phyloP scores from a whole-genome alignment of 2,113 vertebrate genomes.

The Emydocephalus ijimae region DNA sequence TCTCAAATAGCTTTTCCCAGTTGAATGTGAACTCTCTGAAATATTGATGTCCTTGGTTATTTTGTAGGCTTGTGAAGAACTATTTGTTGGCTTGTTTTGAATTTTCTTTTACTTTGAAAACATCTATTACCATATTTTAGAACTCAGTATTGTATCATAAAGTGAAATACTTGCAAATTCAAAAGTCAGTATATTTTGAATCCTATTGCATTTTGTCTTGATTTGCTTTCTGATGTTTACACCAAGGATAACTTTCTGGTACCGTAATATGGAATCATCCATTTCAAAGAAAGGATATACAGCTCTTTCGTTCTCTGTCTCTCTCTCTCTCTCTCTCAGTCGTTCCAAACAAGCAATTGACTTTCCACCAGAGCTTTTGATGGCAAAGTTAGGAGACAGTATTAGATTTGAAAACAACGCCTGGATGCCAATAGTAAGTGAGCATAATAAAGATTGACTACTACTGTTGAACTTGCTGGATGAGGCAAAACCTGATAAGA shows the following conservation, averaged over 20 bases:
- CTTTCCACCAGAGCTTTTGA: conserved; percentile 54
- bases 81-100: neutral
- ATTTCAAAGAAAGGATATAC: conserved; percentile 8
- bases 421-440: conserved; percentile 52
- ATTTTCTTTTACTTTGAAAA: neutral
- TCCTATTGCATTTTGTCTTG: neutral
- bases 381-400: conserved; percentile 44
- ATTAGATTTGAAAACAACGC: conserved; percentile 53
- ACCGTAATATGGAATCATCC: conserved; percentile 4
- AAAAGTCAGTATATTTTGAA: conserved; percentile 13
- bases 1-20: neutral
- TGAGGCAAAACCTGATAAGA: conserved; percentile 64
- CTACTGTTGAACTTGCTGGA: conserved; percentile 39
- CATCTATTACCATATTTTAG: neutral
- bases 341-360: conserved; percentile 41
- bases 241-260: neutral
- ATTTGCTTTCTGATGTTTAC: neutral
- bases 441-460: conserved; percentile 59
- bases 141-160: neutral
- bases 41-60: neutral
- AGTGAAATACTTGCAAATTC: neutral
- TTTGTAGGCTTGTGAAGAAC: neutral
- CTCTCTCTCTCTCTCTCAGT: neutral
- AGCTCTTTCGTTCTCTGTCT: neutral
- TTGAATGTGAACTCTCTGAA: neutral